Conservation (phyloP, 92 coral and sea anemone species). For the Epizoanthus stellaris region DNA sequence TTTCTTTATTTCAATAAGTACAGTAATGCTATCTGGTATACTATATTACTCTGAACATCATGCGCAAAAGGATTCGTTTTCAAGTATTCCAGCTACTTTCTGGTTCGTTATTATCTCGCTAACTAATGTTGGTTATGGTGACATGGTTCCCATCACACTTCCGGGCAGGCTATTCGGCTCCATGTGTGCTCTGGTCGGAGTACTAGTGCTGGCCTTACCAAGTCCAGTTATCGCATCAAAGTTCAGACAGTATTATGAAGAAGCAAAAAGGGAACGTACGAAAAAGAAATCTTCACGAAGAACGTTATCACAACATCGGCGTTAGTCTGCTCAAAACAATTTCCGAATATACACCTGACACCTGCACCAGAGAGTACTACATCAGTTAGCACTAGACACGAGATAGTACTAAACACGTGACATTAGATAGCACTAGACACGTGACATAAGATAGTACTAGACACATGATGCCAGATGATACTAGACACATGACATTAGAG, state of each 20-base stretch:
- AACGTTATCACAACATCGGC: not conserved
- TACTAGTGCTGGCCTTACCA: constrained; percentile 79
- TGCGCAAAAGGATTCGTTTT: constrained; percentile 68
- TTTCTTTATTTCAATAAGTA: constrained; percentile 78
- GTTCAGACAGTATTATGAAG: constrained; percentile 75
- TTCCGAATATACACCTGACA: too few species aligned
- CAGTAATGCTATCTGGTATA: constrained; percentile 79
- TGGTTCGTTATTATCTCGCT: constrained; percentile 95
- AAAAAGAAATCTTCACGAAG: not conserved
- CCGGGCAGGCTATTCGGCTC: constrained; percentile 84
- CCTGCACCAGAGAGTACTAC: too few species aligned
- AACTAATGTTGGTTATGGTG: constrained; percentile 98
- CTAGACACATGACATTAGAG: too few species aligned
- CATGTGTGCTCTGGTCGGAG: constrained; percentile 80
- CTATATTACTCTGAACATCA: constrained; percentile 81
- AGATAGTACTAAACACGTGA: too few species aligned
- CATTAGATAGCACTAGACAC: too few species aligned
- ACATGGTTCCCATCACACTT: constrained; percentile 83
- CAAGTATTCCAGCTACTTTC: constrained; percentile 87
- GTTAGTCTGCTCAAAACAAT: too few species aligned
- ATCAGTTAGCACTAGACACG: too few species aligned
- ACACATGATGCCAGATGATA: too few species aligned
- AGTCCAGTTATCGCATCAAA: constrained; percentile 87
- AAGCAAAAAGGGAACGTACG: constrained; percentile 50
- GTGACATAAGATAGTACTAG: too few species aligned